These are phyloP conservation scores for Carposina sasakii DNA, from an alignment of 1,140 invertebrate genomes.

Conservation along the genomic window DNA sequence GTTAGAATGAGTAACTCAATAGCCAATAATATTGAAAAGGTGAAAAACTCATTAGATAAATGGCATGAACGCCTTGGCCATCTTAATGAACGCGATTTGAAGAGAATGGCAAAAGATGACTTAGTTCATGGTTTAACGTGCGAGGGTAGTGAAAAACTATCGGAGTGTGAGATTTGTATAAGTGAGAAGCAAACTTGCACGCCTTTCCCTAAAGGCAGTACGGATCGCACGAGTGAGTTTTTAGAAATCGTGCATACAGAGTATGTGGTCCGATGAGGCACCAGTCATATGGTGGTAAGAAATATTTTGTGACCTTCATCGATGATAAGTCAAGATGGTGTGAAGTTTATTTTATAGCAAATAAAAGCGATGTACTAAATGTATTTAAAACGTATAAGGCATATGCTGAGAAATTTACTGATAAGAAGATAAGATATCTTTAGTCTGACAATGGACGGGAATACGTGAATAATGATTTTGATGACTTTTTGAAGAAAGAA, in stretches of 20 bases:
- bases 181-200: not conserved
- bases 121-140: too few species aligned
- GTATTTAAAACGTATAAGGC: constrained; percentile 31
- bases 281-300: constrained; percentile 18
- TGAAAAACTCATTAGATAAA: too few species aligned
- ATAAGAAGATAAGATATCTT: constrained; percentile 4
- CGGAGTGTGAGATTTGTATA: not conserved
- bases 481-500: not conserved
- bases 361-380: constrained; percentile 44
- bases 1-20: too few species aligned
- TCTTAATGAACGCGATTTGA: too few species aligned
- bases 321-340: constrained; percentile 37
- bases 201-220: constrained; percentile 1
- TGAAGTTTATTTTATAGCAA: constrained; percentile 44
- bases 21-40: too few species aligned
- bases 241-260: constrained; percentile 31
- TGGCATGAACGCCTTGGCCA: too few species aligned
- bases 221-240: not conserved
- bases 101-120: too few species aligned
- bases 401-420: not conserved
- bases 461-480: constrained; percentile 9
- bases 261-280: constrained; percentile 27
- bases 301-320: constrained; percentile 37
- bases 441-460: constrained; percentile 14
- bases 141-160: not conserved